Base-by-base conservation (phyloP, 2,797 vertebrate species). In the Aphelocoma californica region DNA sequence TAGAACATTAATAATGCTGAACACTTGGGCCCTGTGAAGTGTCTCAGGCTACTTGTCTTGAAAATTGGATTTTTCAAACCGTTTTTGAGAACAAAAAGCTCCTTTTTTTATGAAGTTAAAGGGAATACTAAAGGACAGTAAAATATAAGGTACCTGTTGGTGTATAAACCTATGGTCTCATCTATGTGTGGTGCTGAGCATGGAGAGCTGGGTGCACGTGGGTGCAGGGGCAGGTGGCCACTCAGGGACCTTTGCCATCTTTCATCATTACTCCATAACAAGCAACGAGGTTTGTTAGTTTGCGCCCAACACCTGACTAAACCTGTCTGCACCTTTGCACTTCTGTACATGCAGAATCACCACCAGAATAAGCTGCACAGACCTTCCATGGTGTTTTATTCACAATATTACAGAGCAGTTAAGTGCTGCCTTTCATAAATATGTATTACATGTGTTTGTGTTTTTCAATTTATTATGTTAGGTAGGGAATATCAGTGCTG, bases 1-100 rank as follows among this genome's bases (percentile, higher is more conserved):
- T 45, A 90, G 94, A 81, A 69, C 92, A 91, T 96, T 90, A 87
- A 81, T 96, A 96, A 96, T 64, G 45, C 79, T 83, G 95, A 90
- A 54, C 81, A 54, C 95, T 93, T 54, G 24, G 81, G 60, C 94
- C 70, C 70, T 71, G 73, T 89, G 90, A 97, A 96, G 86, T 61
- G 90, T 84, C 75, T 92, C 26, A 36, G 86, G 78, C 83, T 84
- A 36, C 84, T 93, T 82, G 53, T 70, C 79, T 90, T 85, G 71
- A 86, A 95, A 94, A 81, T 65, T 73, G 11, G 26, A 73, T 36
- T 92, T 92, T 73, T 50, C 47, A 72, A 62, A 60, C 77, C 0
- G 5, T 18, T 67, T 83, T 87, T 66, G 72, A 86, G 61, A 65
- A 66, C n/a, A 53, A 28, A 47, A 61, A 9, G 23, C 61, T 70